Evolutionary conservation across 2,888 invertebrate genomes (phyloP).

Genomic region (Drosophila peninsularis): DNA sequence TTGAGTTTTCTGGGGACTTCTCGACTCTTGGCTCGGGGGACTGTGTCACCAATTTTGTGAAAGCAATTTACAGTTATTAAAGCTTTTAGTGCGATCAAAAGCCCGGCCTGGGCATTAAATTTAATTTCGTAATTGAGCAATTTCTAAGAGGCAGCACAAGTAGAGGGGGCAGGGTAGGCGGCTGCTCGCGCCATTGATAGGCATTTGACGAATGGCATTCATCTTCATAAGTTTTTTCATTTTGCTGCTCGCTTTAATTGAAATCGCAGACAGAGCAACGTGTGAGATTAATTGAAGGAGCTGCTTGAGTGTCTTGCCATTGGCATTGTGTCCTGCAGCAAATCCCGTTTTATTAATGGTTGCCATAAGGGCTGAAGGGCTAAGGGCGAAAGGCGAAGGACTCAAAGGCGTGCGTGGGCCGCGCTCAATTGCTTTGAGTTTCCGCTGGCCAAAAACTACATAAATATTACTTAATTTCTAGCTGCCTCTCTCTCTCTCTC

Average conservation of each 20-base stretch:
- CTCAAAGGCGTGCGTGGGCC: slow-evolving; percentile 20
- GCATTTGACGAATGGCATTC: slow-evolving; percentile 75
- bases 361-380: slow-evolving; percentile 15
- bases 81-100: slow-evolving; percentile 81
- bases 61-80: slow-evolving; percentile 81
- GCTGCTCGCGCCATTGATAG: slow-evolving; percentile 20
- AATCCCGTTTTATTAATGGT: slow-evolving; percentile 75
- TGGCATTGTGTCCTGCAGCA: slow-evolving; percentile 41
- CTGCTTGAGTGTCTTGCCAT: slow-evolving; percentile 12
- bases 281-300: slow-evolving; percentile 47
- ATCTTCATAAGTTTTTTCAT: slow-evolving; percentile 67
- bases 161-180: neutral
- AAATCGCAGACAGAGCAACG: slow-evolving; percentile 65
- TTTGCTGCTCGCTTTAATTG: slow-evolving; percentile 58
- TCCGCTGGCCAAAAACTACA: slow-evolving; percentile 49
- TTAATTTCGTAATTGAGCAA: slow-evolving; percentile 79
- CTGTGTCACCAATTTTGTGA: slow-evolving; percentile 62
- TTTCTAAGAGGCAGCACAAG: slow-evolving; percentile 35
- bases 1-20: neutral
- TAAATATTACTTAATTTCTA: slow-evolving; percentile 75
- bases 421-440: slow-evolving; percentile 43
- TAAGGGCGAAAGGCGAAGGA: neutral
- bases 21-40: slow-evolving; percentile 1
- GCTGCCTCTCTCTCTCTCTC: slow-evolving; percentile 7
- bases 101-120: slow-evolving; percentile 68